Evolutionary conservation across 2,113 vertebrate genomes (phyloP), one percentile per base, ranked within the genome.

Genomic region (Coptodon rendalli): DNA sequence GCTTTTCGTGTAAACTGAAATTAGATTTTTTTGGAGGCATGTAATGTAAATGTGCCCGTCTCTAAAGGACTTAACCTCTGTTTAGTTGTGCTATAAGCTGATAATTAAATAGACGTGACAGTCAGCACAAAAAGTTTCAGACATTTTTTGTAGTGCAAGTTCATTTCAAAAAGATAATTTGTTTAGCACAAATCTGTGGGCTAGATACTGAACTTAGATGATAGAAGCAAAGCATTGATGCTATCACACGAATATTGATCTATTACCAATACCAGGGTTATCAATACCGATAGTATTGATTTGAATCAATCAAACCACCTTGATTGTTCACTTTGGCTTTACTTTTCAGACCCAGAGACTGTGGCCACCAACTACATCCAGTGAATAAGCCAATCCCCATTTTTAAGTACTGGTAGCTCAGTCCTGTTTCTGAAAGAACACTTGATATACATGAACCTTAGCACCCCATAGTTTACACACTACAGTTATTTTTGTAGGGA

Each of bases 111-210:
- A 36, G 31, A 63, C 1, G 6, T 36, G 59, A 36, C 2, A n/a
- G 59, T 63, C 6, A 0, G 0, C 17, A 12, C 59, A 0, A 36
- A 63, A 63, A 2, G 9, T 0, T 36, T 63, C 59, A 63, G 59
- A 63, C 59, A 0, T 63, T 63, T 34, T 34, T 34, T 16, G 36
- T 36, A 63, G 0, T 63, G 9, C 59, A 36, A 12, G 59, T 34
- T 63, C 9, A 36, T 63, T 36, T 36, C 59, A 9, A 63, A n/a
- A 2, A n/a, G 29, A 63, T 19, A 36, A 63, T 63, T 63, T 63
- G 17, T 12, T 36, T 36, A 63, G 31, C 31, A 66, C 10, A 7
- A 66, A 66, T 38, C 10, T 66, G 4, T 66, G 61, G 0, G 1
- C 19, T 66, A 38, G 17, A 66, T n/a, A 38, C 31, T 66, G 31